Evolutionary conservation across 2,888 invertebrate genomes (phyloP).

Genomic region (Cheilosia grossa): DNA sequence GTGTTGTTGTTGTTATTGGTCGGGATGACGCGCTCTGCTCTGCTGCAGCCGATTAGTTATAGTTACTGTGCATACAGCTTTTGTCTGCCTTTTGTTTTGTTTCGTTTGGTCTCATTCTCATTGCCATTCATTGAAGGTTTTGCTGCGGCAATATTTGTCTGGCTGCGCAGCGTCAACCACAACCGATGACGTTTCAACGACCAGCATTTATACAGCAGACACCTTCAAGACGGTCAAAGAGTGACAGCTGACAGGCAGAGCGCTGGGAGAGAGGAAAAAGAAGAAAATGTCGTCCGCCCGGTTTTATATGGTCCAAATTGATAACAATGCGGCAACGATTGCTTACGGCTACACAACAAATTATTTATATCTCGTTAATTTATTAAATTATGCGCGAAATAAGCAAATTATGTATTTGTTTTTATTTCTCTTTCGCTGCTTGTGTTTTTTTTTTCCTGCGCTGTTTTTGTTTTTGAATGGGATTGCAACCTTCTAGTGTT

Average conservation of each 20-base stretch:
- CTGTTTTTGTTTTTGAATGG: conserved; percentile 33
- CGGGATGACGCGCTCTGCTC: conserved; percentile 14
- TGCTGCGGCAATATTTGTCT: conserved; percentile 37
- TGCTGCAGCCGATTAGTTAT: neutral
- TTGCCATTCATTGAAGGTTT: conserved; percentile 56
- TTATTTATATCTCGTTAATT: conserved; percentile 55
- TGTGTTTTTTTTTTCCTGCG: conserved; percentile 16
- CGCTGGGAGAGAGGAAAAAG: neutral
- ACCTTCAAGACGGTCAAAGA: neutral
- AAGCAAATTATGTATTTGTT: conserved; percentile 43
- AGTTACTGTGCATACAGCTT: neutral
- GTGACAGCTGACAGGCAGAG: conserved; percentile 7
- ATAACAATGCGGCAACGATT: conserved; percentile 51
- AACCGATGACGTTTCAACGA: conserved; percentile 47
- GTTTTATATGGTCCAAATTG: conserved; percentile 48
- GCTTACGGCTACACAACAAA: conserved; percentile 32
- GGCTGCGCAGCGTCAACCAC: conserved; percentile 34
- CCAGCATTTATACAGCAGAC: conserved; percentile 1
- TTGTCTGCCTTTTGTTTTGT: neutral
- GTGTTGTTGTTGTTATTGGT: conserved; percentile 15
- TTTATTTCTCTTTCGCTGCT: conserved; percentile 17
- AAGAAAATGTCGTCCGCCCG: conserved; percentile 46
- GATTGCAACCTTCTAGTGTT: conserved; percentile 37
- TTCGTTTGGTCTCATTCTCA: conserved; percentile 6
- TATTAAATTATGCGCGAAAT: conserved; percentile 58